Conservation (phyloP, 2,113 vertebrate genomes). For the Malurus alboscapulatus region DNA sequence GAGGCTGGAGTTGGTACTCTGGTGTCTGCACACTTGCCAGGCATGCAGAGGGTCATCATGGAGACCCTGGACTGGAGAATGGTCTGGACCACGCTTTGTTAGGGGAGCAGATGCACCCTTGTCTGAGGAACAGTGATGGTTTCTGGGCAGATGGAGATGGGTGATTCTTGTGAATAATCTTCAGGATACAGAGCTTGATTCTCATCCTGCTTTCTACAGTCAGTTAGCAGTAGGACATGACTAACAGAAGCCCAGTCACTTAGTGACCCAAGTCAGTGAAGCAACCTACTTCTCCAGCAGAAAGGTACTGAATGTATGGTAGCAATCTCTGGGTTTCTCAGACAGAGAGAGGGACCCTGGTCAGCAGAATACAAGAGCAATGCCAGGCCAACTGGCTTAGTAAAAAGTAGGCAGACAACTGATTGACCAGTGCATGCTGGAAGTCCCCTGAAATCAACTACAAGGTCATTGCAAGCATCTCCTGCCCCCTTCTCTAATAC, state of each 20-base stretch:
- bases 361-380: background rate
- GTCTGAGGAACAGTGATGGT: background rate
- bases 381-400: background rate
- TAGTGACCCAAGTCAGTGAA: background rate
- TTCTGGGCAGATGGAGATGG: background rate
- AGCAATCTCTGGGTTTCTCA: background rate
- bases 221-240: background rate
- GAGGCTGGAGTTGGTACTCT: background rate
- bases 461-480: background rate
- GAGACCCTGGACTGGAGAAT: background rate
- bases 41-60: background rate
- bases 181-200: background rate
- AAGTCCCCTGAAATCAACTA: background rate
- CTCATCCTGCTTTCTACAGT: accelerated
- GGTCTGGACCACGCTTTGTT: background rate
- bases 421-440: background rate
- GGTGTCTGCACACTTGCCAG: background rate
- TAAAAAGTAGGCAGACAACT: background rate
- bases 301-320: accelerated
- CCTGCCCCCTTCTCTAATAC: background rate
- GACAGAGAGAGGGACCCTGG: background rate
- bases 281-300: background rate
- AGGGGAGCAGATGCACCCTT: background rate
- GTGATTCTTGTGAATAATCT: background rate
- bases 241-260: background rate